phyloP scores from a whole-genome alignment of 2,888 invertebrate genomes.

The Chrysotoxum bicinctum region DNA sequence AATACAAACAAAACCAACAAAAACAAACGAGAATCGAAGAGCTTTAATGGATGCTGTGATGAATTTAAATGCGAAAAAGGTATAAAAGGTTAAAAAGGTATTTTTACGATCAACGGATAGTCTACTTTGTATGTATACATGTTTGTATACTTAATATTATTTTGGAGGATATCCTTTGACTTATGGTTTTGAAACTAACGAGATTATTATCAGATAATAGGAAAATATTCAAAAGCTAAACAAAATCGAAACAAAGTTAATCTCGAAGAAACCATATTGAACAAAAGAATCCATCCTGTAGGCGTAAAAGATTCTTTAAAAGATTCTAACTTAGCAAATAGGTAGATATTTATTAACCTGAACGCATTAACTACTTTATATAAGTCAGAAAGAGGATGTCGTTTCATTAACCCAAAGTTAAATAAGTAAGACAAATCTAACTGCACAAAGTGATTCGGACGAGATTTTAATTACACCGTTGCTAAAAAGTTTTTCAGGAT shows the following conservation, averaged over 20 bases:
- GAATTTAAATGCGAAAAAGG: constrained; percentile 17
- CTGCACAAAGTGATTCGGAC: no score
- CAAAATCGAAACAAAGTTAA: constrained; percentile 8
- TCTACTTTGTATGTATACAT: not conserved
- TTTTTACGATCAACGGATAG: constrained; percentile 6
- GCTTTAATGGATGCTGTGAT: constrained; percentile 11
- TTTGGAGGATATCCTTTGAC: constrained; percentile 2
- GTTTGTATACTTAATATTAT: constrained; percentile 1
- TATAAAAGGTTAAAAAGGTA: constrained; percentile 8
- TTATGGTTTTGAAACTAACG: constrained; percentile 1
- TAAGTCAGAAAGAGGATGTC: no score
- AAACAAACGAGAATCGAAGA: not conserved
- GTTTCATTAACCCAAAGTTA: no score
- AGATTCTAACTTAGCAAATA: not conserved
- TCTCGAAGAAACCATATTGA: not conserved
- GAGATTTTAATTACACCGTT: no score
- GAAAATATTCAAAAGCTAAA: not conserved
- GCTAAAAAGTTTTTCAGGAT: no score
- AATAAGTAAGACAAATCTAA: no score
- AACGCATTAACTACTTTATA: no score
- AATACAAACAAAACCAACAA: not conserved
- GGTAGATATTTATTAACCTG: no score
- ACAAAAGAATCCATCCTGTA: not conserved
- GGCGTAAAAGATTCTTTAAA: not conserved
- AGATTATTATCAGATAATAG: constrained; percentile 14